phyloP scores from a whole-genome alignment of 1,140 invertebrate genomes.

The Bathynomus jamesi region DNA sequence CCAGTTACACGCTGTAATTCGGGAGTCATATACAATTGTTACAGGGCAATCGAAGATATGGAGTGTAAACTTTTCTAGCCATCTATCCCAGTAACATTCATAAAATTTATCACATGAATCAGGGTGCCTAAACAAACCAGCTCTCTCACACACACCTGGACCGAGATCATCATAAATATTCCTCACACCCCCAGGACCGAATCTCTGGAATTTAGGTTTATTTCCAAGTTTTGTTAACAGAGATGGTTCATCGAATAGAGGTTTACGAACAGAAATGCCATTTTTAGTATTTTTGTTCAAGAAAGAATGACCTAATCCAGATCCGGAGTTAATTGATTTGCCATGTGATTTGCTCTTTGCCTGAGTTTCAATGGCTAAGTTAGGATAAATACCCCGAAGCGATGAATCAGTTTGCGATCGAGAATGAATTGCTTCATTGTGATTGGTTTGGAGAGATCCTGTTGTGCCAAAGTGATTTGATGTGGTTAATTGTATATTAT shows the following conservation, averaged over 20 bases:
- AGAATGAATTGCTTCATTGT: too few species aligned
- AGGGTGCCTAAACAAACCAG: conserved; percentile 73
- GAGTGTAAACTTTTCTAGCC: conserved; percentile 65
- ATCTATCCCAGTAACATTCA: conserved; percentile 71
- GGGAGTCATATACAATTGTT: conserved; percentile 64
- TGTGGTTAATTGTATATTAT: too few species aligned
- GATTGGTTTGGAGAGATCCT: too few species aligned
- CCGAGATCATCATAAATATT: conserved; percentile 48
- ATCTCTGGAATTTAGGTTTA: conserved; percentile 20
- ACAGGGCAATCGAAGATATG: conserved; percentile 73
- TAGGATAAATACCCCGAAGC: too few species aligned
- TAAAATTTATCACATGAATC: conserved; percentile 77
- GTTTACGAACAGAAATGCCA: conserved; percentile 1
- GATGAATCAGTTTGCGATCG: too few species aligned
- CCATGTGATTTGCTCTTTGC: too few species aligned
- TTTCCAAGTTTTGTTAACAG: conserved; percentile 27
- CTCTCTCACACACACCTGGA: conserved; percentile 59
- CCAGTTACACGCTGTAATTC: conserved; percentile 70
- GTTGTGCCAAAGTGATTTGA: too few species aligned
- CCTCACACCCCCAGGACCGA: conserved; percentile 37
- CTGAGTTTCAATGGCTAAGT: too few species aligned
- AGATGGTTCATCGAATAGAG: conserved; percentile 18
- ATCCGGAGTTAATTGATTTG: too few species aligned
- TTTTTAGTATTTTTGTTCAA: too few species aligned
- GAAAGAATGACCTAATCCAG: too few species aligned